Evolutionary conservation across 2,113 vertebrate species (phyloP).

Genomic region (Ivindomyrus marchei): DNA sequence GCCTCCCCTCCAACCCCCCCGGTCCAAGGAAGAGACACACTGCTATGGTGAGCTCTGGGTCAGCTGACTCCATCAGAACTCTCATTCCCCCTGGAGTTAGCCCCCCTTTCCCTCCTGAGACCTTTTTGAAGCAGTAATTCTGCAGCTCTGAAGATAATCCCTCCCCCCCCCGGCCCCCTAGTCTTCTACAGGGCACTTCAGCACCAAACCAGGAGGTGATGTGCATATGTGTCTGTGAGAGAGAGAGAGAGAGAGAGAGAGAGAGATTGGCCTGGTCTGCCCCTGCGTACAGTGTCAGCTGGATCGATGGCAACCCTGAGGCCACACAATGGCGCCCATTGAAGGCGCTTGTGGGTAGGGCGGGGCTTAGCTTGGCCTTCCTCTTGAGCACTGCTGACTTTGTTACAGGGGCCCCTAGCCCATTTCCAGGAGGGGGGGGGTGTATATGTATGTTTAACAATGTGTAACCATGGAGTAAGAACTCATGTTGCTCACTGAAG

Average conservation of each 20-base stretch:
- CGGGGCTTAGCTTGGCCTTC: background rate
- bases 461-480: background rate
- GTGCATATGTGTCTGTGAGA: background rate
- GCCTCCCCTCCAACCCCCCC: background rate
- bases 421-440: background rate
- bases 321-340: background rate
- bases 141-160: background rate
- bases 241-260: background rate
- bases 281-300: background rate
- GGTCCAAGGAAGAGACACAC: background rate
- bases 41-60: conserved; percentile 2
- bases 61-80: background rate
- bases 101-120: background rate
- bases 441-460: background rate
- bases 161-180: no score
- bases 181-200: background rate
- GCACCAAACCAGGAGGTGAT: background rate
- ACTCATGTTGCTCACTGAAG: background rate
- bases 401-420: background rate
- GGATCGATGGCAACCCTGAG: background rate
- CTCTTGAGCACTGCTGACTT: background rate
- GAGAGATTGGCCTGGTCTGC: background rate
- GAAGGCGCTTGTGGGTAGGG: background rate
- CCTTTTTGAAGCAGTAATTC: background rate
- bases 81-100: background rate